phyloP scores from a whole-genome alignment of 2,113 vertebrate genomes.

The Tetrax tetrax region DNA sequence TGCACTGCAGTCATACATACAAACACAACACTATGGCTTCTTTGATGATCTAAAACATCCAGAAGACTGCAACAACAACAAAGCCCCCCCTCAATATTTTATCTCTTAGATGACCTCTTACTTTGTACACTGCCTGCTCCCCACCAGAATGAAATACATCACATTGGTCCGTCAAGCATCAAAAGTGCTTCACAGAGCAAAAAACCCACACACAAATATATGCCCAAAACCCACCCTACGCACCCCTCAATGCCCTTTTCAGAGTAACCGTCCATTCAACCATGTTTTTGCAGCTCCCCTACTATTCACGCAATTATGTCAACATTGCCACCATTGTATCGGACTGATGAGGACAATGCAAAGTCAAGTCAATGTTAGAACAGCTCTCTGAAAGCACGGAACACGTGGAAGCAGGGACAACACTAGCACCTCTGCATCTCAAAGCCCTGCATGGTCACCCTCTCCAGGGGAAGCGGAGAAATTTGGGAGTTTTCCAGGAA shows the following conservation, averaged over 20 bases:
- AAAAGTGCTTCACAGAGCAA: background rate
- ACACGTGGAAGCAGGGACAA: background rate
- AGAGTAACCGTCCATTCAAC: background rate
- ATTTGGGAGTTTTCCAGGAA: background rate
- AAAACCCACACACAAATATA: background rate
- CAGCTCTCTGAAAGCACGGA: background rate
- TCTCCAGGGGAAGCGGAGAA: rapidly evolving
- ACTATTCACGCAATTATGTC: background rate
- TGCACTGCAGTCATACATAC: background rate
- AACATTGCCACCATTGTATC: background rate
- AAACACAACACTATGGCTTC: background rate
- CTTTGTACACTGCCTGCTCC: background rate
- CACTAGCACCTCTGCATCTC: rapidly evolving
- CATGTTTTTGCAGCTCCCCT: background rate
- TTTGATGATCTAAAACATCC: background rate
- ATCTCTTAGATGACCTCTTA: background rate
- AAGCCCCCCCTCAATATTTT: background rate
- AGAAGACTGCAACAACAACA: background rate
- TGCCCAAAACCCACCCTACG: background rate
- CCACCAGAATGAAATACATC: background rate
- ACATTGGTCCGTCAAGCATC: background rate
- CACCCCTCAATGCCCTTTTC: background rate
- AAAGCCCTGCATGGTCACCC: rapidly evolving
- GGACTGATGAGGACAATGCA: background rate
- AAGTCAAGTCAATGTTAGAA: slow-evolving; percentile 10